These are phyloP conservation scores for Mirza zaza DNA, from an alignment of 2,113 vertebrate genomes.

Conservation along the genomic window DNA sequence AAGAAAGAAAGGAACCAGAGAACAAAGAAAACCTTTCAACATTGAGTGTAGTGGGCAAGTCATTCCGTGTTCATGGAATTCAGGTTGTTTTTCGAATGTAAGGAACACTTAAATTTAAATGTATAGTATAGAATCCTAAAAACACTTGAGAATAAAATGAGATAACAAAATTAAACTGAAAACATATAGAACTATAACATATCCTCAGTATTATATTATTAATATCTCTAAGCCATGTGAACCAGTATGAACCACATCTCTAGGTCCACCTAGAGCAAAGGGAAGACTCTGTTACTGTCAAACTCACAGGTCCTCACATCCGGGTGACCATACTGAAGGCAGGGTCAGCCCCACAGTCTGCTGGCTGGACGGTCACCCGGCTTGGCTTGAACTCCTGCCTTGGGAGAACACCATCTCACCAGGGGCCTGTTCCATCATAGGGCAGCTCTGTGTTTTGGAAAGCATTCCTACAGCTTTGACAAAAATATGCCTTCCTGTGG, in stretches of 20 bases:
- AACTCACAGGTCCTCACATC: not conserved
- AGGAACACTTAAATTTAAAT: not conserved
- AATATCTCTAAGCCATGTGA: not conserved
- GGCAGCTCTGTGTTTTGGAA: not conserved
- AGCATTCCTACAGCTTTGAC: not conserved
- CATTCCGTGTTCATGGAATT: not conserved
- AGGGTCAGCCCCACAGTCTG: not conserved
- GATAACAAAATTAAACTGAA: not conserved
- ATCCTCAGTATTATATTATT: not conserved
- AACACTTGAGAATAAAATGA: not conserved
- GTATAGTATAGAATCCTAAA: not conserved
- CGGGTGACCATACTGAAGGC: fast-evolving
- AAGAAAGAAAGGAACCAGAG: not conserved
- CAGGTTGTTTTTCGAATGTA: not conserved
- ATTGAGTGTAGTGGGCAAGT: too few species aligned
- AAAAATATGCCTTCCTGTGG: not conserved
- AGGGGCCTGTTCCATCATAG: not conserved
- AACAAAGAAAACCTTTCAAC: not conserved
- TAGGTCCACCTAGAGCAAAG: not conserved
- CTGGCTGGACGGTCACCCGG: not conserved
- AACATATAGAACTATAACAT: not conserved
- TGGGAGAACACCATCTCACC: not conserved
- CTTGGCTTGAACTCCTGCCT: not conserved
- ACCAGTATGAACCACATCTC: not conserved
- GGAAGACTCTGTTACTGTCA: not conserved